Evolutionary conservation across 2,888 invertebrate genomes (phyloP), one percentile per base, ranked within the genome.

Genomic region (Dryobota labecula): DNA sequence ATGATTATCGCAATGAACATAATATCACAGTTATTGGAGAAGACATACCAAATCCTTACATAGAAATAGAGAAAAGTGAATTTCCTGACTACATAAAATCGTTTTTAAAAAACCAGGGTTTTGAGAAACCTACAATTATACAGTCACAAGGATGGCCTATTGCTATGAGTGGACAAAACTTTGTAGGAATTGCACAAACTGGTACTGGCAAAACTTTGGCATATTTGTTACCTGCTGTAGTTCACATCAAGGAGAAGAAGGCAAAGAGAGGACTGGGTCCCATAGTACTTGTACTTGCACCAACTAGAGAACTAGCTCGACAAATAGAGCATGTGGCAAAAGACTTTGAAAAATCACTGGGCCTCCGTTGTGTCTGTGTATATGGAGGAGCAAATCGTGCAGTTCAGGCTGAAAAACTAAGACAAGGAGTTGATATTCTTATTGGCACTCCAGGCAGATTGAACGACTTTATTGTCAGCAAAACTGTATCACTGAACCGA

Each of bases 401-500:
- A 4, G 92, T 91, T 43, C 97, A 98, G 90, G 97, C 97, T 0
- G 93, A 96, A 7, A 96, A 97, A 80, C 89, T 98, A 63, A 96
- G 97, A 82, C 95, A 96, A 43, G 98, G 98, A 64, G 98, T 98
- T 38, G 98, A 98, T 92, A 98, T 98, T 85, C 97, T 98, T 41
- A 98, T 99, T 85, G 98, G 98, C 5, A 99, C 98, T 33, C 98
- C 98, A 2, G 98, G 98, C 5, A 96, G 98, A 80, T 94, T 99
- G 60, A 98, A 98, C 85, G 98, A 99, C 90, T 98, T 98, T 82
- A 94, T 99, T 56, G 97, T 97, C 76, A 96, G 96, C 73, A 97
- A 97, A 69, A 96, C 96, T n/a, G 97, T 98, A 11, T 97, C 97
- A 90, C 92, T 98, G 67, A 95, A 96, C 7, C 96, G 98, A 81